phyloP scores from a whole-genome alignment of 2,113 vertebrate species.

The Plectropomus leopardus region DNA sequence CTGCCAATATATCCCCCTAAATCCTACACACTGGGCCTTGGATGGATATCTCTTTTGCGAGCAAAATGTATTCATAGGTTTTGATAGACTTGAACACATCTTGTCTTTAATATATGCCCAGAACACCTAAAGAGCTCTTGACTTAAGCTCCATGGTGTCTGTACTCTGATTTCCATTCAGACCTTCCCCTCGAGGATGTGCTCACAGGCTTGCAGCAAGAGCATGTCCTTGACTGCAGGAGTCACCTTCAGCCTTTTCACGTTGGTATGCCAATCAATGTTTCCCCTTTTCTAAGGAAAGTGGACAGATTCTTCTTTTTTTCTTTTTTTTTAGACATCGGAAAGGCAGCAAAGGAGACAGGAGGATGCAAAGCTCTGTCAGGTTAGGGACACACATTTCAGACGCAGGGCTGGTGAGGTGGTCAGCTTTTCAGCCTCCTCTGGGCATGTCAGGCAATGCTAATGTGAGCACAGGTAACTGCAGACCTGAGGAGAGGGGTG shows the following conservation, averaged over 20 bases:
- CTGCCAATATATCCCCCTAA: no score
- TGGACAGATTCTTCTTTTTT: slow-evolving; percentile 11
- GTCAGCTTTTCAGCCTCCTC: background rate
- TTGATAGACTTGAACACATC: background rate
- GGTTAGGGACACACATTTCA: background rate
- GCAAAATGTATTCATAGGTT: background rate
- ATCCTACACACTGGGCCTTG: no score
- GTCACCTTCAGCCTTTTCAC: slow-evolving; percentile 62
- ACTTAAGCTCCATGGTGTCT: slow-evolving; percentile 10
- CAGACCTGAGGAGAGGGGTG: slow-evolving; percentile 2
- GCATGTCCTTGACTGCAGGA: slow-evolving; percentile 44
- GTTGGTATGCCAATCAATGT: slow-evolving; percentile 25
- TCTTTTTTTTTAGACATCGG: background rate
- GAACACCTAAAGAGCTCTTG: slow-evolving; percentile 2
- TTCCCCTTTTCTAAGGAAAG: slow-evolving; percentile 28
- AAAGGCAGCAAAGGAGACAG: slow-evolving; percentile 6
- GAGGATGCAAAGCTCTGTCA: slow-evolving; percentile 7
- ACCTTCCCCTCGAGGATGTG: slow-evolving; percentile 14
- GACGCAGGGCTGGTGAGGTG: background rate
- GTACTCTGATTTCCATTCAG: slow-evolving; percentile 30
- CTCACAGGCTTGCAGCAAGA: slow-evolving; percentile 16
- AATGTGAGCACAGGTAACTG: slow-evolving; percentile 10
- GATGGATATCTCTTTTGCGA: background rate
- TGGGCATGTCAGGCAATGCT: background rate
- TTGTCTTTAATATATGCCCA: background rate